Base-by-base conservation (phyloP, 2,797 vertebrate species). In the Coregonus suidteri region DNA sequence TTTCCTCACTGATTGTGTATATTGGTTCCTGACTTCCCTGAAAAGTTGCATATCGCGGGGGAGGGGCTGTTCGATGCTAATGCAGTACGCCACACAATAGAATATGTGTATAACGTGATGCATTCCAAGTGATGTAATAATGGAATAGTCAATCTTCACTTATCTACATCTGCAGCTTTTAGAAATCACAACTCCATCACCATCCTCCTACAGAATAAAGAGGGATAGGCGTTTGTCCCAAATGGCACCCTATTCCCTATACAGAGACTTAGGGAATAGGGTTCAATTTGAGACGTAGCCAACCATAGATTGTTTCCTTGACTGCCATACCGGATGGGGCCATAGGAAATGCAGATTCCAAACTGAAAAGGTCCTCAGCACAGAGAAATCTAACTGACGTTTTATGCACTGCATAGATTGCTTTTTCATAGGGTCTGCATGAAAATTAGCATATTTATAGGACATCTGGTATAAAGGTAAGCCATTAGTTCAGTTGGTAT, bases 361-460 rank as follows among this genome's bases (percentile, higher is more conserved):
- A n/a, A 3, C 68, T 72, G 74, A 88, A 85, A 87, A 85, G 59
- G 84, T 81, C 73, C 77, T 76, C 76, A 81, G 75, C 83, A 72
- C 1, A 64, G 75, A 72, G 20, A 83, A 81, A 88, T 80, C 51
- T 20, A 79, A 64, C 67, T 76, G 67, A 71, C 31, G 6, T 90
- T 89, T 89, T 20, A 88, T 88, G 77, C 81, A 68, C 69, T 65
- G 51, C 65, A 30, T 82, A 88, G 86, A 88, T 90, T 89, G 88
- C 82, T 88, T 92, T 93, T 90, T 77, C 85, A 85, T 80, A 79
- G 70, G 18, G 74, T 83, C 64, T 82, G 75, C 73, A 81, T 74
- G 73, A 54, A 41, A 94, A 20, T 94, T 93, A 89, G 86, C 93
- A 94, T 94, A 91, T 93, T 93, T 92, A 94, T 91, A 79, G 88